These are phyloP conservation scores for Coptotermes formosanus DNA, from an alignment of 1,140 invertebrate species.

Conservation along the genomic window DNA sequence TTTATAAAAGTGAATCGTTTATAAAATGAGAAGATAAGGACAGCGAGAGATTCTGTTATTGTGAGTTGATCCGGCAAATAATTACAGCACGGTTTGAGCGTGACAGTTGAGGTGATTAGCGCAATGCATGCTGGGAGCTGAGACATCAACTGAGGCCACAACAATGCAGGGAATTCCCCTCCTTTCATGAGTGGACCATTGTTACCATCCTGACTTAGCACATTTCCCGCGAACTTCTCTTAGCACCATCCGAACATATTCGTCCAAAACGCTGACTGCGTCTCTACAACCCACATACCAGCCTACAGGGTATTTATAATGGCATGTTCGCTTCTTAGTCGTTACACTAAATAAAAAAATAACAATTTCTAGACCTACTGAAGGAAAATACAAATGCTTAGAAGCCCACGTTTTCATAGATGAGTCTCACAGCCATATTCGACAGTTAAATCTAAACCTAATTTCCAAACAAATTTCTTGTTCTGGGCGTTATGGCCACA, in stretches of 20 bases:
- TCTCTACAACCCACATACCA: not conserved
- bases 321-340: not conserved
- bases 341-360: no score
- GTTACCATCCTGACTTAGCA: conserved; percentile 13
- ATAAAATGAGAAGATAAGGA: not conserved
- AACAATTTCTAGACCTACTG: no score
- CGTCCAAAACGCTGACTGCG: not conserved
- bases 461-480: no score
- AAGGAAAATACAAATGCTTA: no score
- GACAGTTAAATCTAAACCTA: no score
- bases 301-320: not conserved
- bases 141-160: conserved; percentile 1
- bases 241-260: not conserved
- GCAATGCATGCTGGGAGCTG: conserved; percentile 12
- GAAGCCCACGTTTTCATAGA: no score
- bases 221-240: conserved; percentile 1
- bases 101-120: conserved; percentile 17
- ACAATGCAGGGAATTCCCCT: conserved; percentile 17
- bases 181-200: conserved; percentile 18
- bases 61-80: conserved; percentile 17
- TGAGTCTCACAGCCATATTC: no score
- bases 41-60: not conserved
- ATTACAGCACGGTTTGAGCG: conserved; percentile 14
- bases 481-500: no score
- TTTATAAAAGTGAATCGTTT: conserved; percentile 15